Conservation (phyloP, 2,113 vertebrate species). For the Neolamprologus toae region DNA sequence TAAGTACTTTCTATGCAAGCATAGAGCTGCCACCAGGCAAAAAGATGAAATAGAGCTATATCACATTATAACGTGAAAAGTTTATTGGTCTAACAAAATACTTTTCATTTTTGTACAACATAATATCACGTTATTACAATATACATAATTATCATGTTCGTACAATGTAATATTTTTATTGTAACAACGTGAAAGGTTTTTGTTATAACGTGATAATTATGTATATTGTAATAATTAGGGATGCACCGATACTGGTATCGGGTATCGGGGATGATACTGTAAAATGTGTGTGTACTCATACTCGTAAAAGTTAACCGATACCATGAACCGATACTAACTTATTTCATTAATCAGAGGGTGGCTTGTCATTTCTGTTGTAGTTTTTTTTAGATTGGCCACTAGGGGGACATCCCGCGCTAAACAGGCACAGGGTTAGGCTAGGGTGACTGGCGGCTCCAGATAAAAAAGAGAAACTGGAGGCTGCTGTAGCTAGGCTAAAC, state of each 20-base stretch:
- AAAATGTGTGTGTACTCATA: too few species aligned
- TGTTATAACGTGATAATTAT: background rate
- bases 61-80: background rate
- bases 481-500: too few species aligned
- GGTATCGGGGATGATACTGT: too few species aligned
- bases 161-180: background rate
- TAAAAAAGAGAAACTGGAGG: too few species aligned
- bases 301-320: too few species aligned
- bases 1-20: background rate
- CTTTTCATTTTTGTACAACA: background rate
- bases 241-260: too few species aligned
- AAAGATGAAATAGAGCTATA: background rate
- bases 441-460: too few species aligned
- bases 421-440: too few species aligned
- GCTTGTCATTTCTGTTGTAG: too few species aligned
- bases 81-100: background rate
- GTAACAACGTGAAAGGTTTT: background rate
- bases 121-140: background rate
- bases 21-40: background rate
- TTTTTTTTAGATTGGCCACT: too few species aligned
- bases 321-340: too few species aligned
- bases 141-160: background rate
- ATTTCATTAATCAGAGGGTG: too few species aligned
- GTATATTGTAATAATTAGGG: background rate
- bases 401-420: fast-evolving